Evolutionary conservation across 2,113 vertebrate genomes (phyloP).

Genomic region (Coryphaenoides rupestris): DNA sequence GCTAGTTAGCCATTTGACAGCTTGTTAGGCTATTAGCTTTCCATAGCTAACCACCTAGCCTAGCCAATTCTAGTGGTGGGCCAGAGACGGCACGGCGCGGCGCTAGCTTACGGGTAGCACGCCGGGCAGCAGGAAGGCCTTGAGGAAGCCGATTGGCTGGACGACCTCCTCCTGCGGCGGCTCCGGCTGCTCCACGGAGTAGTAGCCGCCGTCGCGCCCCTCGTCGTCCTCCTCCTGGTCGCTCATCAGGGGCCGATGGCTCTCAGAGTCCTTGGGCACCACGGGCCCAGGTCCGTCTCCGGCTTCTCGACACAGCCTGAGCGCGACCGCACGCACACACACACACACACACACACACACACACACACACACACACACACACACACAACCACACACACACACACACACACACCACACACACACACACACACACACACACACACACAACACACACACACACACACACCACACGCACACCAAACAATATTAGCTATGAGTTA

Average conservation of each 20-base stretch:
- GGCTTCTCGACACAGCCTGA: slow-evolving; percentile 58
- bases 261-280: slow-evolving; percentile 79
- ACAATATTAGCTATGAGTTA: no score
- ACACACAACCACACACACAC: slow-evolving; percentile 6
- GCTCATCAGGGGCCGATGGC: slow-evolving; percentile 83
- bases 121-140: slow-evolving; percentile 91
- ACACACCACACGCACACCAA: no score
- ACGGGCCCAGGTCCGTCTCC: slow-evolving; percentile 52
- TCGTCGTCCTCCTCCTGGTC: slow-evolving; percentile 68
- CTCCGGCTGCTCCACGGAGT: slow-evolving; percentile 69
- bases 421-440: slow-evolving; percentile 13
- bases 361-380: slow-evolving; percentile 14
- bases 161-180: slow-evolving; percentile 46
- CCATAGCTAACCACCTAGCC: not conserved
- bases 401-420: slow-evolving; percentile 8
- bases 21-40: not conserved
- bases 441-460: slow-evolving; percentile 9
- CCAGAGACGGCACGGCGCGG: no score
- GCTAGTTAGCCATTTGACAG: not conserved
- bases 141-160: slow-evolving; percentile 79
- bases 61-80: no score
- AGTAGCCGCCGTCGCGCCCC: slow-evolving; percentile 59
- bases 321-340: slow-evolving; percentile 32
- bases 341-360: slow-evolving; percentile 11
- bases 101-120: slow-evolving; percentile 82